phyloP scores from a whole-genome alignment of 1,140 invertebrate species.

The Drosophila murphyi region DNA sequence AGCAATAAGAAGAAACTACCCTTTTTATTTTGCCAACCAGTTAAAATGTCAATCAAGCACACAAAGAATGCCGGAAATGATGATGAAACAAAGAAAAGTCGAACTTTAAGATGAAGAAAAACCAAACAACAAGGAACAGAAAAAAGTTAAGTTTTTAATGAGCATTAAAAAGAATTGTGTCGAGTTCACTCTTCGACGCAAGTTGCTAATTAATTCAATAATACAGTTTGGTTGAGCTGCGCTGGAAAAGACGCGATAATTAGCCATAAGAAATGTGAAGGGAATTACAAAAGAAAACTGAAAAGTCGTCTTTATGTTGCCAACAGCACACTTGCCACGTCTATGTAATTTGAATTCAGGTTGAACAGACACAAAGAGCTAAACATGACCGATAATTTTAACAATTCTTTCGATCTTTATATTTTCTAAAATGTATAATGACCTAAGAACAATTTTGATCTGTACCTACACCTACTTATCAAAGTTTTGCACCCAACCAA shows the following conservation, averaged over 20 bases:
- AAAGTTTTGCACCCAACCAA: too few species aligned
- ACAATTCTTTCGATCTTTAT: too few species aligned
- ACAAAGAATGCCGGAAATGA: neutral
- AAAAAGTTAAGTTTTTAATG: slow-evolving; percentile 13
- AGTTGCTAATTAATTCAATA: slow-evolving; percentile 16
- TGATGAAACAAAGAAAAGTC: slow-evolving; percentile 3
- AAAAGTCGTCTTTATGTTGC: neutral
- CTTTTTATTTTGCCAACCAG: slow-evolving; percentile 1
- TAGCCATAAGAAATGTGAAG: neutral
- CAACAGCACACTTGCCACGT: neutral
- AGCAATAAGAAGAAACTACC: neutral
- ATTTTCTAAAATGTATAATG: too few species aligned
- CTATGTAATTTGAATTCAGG: neutral
- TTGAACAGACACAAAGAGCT: too few species aligned
- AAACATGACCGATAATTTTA: too few species aligned
- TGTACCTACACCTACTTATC: too few species aligned
- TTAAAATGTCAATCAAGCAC: slow-evolving; percentile 39
- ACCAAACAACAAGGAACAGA: neutral
- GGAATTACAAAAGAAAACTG: neutral
- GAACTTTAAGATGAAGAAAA: neutral
- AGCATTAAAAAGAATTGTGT: neutral
- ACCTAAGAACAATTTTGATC: too few species aligned
- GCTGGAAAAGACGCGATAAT: slow-evolving; percentile 3
- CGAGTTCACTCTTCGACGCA: neutral
- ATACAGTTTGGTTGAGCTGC: slow-evolving; percentile 1